Percentiles rank a stretch among this genome's conserved stretches.
Evolutionary conservation across 2,888 invertebrate species (phyloP).

Genomic region (Tupiocoris notatus): DNA sequence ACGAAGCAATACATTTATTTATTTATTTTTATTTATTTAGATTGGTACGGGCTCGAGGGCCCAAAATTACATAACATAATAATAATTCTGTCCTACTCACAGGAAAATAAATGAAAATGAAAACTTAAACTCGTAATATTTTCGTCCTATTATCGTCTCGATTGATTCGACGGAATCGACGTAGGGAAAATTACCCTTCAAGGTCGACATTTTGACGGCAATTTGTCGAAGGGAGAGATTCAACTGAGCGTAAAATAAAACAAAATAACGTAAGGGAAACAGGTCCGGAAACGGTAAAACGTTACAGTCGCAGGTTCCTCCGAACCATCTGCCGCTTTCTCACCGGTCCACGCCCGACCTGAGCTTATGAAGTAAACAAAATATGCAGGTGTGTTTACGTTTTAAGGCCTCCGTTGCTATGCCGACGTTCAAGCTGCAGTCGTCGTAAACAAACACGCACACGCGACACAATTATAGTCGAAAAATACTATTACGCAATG

Average conservation of each 20-base stretch:
- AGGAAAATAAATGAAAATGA: too few species aligned
- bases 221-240: background rate
- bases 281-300: too few species aligned
- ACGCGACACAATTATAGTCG: conserved; percentile 15
- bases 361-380: conserved; percentile 14
- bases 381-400: conserved; percentile 36
- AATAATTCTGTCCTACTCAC: too few species aligned
- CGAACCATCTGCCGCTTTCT: conserved; percentile 14
- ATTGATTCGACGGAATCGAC: too few species aligned
- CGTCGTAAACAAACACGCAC: conserved; percentile 5
- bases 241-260: too few species aligned
- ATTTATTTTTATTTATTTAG: too few species aligned
- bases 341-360: conserved; percentile 4
- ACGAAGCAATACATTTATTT: too few species aligned
- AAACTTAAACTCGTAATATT: too few species aligned
- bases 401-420: conserved; percentile 21
- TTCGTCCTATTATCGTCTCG: too few species aligned
- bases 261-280: background rate
- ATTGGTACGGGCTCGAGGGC: too few species aligned
- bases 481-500: background rate
- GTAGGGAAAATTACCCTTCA: too few species aligned
- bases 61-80: too few species aligned
- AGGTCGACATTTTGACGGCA: background rate
- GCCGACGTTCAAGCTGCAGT: background rate
- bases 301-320: background rate